A percentile compares a stretch with the other conserved stretches of the same genome.
Conservation (phyloP, 2,113 vertebrate species). For the Charina bottae region DNA sequence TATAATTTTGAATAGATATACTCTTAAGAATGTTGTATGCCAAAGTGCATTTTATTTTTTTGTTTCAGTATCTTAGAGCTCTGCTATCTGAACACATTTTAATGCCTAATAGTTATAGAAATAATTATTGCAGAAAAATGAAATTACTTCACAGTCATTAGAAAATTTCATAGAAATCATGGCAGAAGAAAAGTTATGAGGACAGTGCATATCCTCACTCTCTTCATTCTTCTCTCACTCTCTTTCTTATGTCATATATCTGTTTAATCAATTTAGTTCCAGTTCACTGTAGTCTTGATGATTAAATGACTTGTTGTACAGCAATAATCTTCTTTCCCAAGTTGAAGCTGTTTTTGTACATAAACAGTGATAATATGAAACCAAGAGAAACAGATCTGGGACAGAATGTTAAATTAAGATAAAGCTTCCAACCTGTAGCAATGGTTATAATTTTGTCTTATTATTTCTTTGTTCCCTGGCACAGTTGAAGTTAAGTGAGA, state of each 20-base stretch:
- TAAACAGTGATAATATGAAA: conserved; percentile 39
- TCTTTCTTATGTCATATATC: conserved; percentile 1
- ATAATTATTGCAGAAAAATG: conserved; percentile 10
- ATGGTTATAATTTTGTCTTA: conserved; percentile 29
- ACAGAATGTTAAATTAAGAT: conserved; percentile 33
- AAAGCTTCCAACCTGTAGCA: conserved; percentile 32
- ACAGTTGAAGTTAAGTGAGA: conserved; percentile 38
- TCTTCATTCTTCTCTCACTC: conserved; percentile 23
- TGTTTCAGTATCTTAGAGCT: background rate
- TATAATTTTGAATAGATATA: background rate
- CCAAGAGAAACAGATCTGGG: conserved; percentile 16
- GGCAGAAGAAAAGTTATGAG: background rate
- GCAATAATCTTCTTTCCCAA: conserved; percentile 42
- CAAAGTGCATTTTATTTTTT: conserved; percentile 12
- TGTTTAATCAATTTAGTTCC: conserved; percentile 33
- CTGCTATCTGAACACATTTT: conserved; percentile 5
- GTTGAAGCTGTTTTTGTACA: conserved; percentile 36
- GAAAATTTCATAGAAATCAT: background rate
- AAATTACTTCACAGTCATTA: conserved; percentile 6
- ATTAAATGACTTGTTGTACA: conserved; percentile 50
- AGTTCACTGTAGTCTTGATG: conserved; percentile 41
- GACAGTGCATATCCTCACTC: background rate
- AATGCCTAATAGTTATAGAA: conserved; percentile 4
- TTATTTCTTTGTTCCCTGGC: conserved; percentile 11
- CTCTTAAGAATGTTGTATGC: background rate